A percentile compares a stretch with the other conserved stretches of the same genome.
phyloP scores from a whole-genome alignment of 2,888 invertebrate species.

The Mesochorus sp. region DNA sequence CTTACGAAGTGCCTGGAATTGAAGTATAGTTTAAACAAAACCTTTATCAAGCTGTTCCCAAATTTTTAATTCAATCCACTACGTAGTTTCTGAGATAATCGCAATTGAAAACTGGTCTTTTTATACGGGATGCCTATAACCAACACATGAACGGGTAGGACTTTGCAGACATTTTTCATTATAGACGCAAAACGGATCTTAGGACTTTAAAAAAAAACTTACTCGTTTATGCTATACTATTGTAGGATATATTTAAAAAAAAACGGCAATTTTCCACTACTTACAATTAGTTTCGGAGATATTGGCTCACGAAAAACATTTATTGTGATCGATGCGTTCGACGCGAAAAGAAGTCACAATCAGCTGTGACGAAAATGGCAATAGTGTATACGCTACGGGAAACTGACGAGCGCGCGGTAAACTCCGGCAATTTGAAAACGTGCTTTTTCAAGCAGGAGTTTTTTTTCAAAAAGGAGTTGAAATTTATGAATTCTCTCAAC shows the following conservation, averaged over 20 bases:
- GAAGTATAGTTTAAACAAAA: constrained; percentile 16
- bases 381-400: no score
- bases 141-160: constrained; percentile 10
- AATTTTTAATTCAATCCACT: constrained; percentile 21
- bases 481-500: no score
- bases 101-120: constrained; percentile 20
- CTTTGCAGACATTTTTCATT: constrained; percentile 9
- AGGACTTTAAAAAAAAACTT: constrained; percentile 18
- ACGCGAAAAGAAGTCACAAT: no score
- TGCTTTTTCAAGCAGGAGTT: no score
- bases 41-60: constrained; percentile 7
- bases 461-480: no score
- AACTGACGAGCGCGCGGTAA: no score
- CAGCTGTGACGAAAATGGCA: no score
- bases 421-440: no score
- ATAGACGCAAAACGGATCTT: constrained; percentile 23
- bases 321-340: no score
- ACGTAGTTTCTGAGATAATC: constrained; percentile 9
- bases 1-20: constrained; percentile 15
- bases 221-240: constrained; percentile 19
- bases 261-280: no score
- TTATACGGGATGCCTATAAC: constrained; percentile 18
- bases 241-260: not conserved
- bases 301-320: constrained; percentile 11
- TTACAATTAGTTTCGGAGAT: constrained; percentile 30